Evolutionary conservation across 2,797 vertebrate genomes (phyloP).

Genomic region (Poeciliopsis gracilis): DNA sequence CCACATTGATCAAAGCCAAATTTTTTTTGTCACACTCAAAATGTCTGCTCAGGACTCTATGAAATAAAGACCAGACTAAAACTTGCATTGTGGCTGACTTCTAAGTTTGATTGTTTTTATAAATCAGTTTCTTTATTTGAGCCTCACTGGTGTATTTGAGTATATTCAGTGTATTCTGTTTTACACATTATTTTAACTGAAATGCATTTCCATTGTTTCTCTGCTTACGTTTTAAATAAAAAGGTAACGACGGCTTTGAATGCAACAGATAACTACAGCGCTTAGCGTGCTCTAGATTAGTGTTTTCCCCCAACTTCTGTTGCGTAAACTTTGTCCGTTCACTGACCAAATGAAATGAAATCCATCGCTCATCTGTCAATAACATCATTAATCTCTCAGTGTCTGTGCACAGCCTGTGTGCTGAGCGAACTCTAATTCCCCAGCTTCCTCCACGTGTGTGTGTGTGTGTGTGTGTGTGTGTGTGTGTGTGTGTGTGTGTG

Average conservation of each 20-base stretch:
- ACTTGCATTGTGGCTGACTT: not conserved
- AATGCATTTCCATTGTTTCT: not conserved
- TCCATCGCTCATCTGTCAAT: constrained; percentile 57
- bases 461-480: constrained; percentile 2
- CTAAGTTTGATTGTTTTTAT: not conserved
- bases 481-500: constrained; percentile 1
- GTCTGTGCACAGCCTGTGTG: constrained; percentile 13
- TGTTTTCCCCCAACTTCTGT: constrained; percentile 28
- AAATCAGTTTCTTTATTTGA: not conserved
- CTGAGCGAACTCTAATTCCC: not conserved
- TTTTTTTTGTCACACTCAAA: not conserved
- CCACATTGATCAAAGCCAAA: not conserved
- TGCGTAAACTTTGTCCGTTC: constrained; percentile 39
- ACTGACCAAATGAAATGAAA: constrained; percentile 47
- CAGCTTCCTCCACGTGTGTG: constrained; percentile 9
- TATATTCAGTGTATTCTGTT: not conserved
- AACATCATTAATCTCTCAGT: constrained; percentile 47
- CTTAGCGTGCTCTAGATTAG: constrained; percentile 8
- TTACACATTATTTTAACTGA: not conserved
- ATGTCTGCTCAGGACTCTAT: not conserved
- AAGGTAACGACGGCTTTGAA: not conserved
- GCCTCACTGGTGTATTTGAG: not conserved
- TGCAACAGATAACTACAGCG: not conserved
- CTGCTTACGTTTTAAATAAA: not conserved
- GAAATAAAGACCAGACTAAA: not conserved